These are phyloP conservation scores for Agrotis segetum DNA, from an alignment of 2,888 invertebrate species.

Conservation along the genomic window DNA sequence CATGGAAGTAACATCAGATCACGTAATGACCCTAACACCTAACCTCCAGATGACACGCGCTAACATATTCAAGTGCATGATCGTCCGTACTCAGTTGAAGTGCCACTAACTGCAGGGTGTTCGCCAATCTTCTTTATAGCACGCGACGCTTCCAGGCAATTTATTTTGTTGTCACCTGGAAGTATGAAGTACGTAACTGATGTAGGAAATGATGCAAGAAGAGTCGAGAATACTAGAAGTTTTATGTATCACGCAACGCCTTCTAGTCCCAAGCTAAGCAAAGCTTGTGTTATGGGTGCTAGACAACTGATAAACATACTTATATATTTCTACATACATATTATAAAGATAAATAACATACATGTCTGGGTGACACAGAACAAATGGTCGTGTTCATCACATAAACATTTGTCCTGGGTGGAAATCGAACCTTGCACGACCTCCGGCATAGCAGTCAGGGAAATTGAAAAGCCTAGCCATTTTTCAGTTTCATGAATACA, in stretches of 20 bases:
- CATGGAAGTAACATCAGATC: background rate
- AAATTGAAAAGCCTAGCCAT: background rate
- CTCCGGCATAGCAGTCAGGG: too few relatives aligned
- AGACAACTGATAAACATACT: too few relatives aligned
- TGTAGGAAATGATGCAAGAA: background rate
- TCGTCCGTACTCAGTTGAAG: constrained; percentile 47
- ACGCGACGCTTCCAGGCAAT: constrained; percentile 28
- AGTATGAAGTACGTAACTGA: background rate
- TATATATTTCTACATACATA: too few relatives aligned
- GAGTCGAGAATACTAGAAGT: background rate
- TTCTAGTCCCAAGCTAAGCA: too few relatives aligned
- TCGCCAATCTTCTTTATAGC: constrained; percentile 21
- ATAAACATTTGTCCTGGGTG: too few relatives aligned
- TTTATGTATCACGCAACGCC: too few relatives aligned
- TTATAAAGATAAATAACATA: too few relatives aligned
- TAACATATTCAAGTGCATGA: constrained; percentile 61
- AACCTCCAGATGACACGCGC: constrained; percentile 50
- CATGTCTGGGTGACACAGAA: too few relatives aligned
- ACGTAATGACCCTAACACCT: constrained; percentile 38
- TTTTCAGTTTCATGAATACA: too few relatives aligned
- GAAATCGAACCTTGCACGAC: too few relatives aligned
- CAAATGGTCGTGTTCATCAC: too few relatives aligned
- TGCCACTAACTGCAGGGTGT: constrained; percentile 24
- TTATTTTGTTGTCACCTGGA: background rate
- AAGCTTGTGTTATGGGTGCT: too few relatives aligned